Base-by-base conservation (phyloP, 2,888 invertebrate species). In the Orgyia antiqua region DNA sequence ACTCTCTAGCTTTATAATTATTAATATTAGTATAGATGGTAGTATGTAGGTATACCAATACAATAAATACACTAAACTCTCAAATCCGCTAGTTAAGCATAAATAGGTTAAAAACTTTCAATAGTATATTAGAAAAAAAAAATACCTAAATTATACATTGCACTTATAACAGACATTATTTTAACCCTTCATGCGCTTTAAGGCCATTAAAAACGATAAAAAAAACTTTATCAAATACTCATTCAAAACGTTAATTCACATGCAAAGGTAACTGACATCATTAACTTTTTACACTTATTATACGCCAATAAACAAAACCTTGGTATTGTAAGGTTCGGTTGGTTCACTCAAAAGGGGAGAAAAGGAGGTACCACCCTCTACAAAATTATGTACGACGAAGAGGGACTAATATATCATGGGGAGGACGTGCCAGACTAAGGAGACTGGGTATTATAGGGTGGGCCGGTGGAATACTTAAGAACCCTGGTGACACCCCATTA, bases 351-450 rank as follows among this genome's bases (percentile, higher is more conserved):
- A 61, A 48, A 46, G 45, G 70, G 70, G 68, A 61, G 67, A 45
- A 43, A 53, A 70, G 72, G 72, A 50, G 71, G 64, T 49, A 46
- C 72, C 71, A 69, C 77, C 76, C 80, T 67, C 80, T 67, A 72
- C 84, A 84, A 86, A 86, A 86, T 86, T 86, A 86, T 86, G 86
- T 86, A 86, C 86, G 86, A 86, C 84, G 86, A 78, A 80, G 86
- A 82, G 86, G 86, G 86, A 86, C 77, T 76, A 80, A 86, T 86
- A 86, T 86, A 86, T 86, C 83, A 84, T 67, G 77, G 83, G 84
- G 84, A 80, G 84, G 83, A 83, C 84, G 84, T 83, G 82, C 80
- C 78, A 80, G 80, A 78, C 83, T 83, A 82, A 83, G 84, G 82
- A 83, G 84, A 77, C 80, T 72, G 78, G 78, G 86, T 78, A 86